Conservation (phyloP, 2,888 invertebrate species). For the Strigamia transsilvanica region DNA sequence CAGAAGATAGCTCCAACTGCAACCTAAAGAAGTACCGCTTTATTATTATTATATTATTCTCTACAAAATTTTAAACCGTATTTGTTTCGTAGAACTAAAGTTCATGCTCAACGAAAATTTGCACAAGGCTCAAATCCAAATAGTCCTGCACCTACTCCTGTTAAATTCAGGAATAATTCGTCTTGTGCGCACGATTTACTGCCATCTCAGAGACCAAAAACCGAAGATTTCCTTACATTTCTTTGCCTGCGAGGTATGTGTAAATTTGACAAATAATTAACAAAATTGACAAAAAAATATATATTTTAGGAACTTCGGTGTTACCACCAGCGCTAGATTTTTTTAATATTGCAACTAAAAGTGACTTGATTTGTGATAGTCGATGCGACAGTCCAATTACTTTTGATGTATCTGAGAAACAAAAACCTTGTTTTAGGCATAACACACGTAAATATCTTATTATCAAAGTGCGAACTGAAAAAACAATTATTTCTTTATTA, state of each 20-base stretch:
- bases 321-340: slow-evolving; percentile 78
- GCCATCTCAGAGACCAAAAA: slow-evolving; percentile 72
- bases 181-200: slow-evolving; percentile 57
- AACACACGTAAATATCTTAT: slow-evolving; percentile 4
- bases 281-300: too few species aligned
- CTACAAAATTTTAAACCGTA: slow-evolving; percentile 53
- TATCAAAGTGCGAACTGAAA: neutral
- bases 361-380: slow-evolving; percentile 58
- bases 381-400: slow-evolving; percentile 57
- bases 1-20: slow-evolving; percentile 56
- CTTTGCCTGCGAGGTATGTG: slow-evolving; percentile 78
- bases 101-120: slow-evolving; percentile 87
- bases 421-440: slow-evolving; percentile 9
- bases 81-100: slow-evolving; percentile 72
- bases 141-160: slow-evolving; percentile 69
- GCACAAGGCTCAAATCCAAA: slow-evolving; percentile 78
- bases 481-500: neutral
- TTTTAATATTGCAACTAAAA: slow-evolving; percentile 69
- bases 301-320: slow-evolving; percentile 70
- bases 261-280: slow-evolving; percentile 15
- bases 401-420: slow-evolving; percentile 51
- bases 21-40: slow-evolving; percentile 57
- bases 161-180: slow-evolving; percentile 67
- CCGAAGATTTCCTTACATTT: slow-evolving; percentile 86
- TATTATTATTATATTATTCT: neutral